Evolutionary conservation across 1,140 invertebrate species (phyloP).

Genomic region (Euglossa dilemma): DNA sequence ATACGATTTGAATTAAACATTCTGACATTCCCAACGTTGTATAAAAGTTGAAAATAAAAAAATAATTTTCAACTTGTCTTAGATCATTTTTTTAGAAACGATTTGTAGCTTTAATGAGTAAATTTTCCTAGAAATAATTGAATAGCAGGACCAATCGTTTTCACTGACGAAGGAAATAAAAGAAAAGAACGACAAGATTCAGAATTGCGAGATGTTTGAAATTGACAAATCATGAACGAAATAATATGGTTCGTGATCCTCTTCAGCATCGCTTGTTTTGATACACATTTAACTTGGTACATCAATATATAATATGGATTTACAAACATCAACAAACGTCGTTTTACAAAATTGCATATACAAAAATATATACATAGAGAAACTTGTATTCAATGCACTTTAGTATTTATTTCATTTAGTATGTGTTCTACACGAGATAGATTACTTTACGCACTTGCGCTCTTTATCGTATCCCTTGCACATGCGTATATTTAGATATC

Average conservation of each 20-base stretch:
- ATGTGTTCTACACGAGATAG: constrained; percentile 36
- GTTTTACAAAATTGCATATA: constrained; percentile 38
- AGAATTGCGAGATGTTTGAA: constrained; percentile 19
- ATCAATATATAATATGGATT: constrained; percentile 33
- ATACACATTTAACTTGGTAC: constrained; percentile 24
- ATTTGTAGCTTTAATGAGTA: not conserved
- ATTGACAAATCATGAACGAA: constrained; percentile 15
- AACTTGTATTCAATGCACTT: constrained; percentile 20
- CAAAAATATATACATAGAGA: constrained; percentile 34
- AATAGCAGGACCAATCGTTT: not conserved
- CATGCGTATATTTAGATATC: constrained; percentile 40
- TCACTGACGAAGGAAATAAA: not conserved
- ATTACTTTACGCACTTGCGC: constrained; percentile 47
- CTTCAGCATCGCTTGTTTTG: constrained; percentile 63
- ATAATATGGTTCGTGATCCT: constrained; percentile 11
- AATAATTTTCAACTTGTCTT: not conserved
- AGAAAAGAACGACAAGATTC: constrained; percentile 15
- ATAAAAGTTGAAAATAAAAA: constrained; percentile 3
- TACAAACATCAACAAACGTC: constrained; percentile 17
- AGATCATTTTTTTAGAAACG: constrained; percentile 10
- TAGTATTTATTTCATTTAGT: constrained; percentile 5
- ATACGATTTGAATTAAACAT: constrained; percentile 40
- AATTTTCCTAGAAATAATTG: not conserved
- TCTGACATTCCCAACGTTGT: constrained; percentile 61
- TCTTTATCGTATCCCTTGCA: constrained; percentile 21